A percentile compares a stretch with the other conserved stretches of the same genome.
phyloP scores from a whole-genome alignment of 2,888 invertebrate genomes.

The Sesamia inferens region DNA sequence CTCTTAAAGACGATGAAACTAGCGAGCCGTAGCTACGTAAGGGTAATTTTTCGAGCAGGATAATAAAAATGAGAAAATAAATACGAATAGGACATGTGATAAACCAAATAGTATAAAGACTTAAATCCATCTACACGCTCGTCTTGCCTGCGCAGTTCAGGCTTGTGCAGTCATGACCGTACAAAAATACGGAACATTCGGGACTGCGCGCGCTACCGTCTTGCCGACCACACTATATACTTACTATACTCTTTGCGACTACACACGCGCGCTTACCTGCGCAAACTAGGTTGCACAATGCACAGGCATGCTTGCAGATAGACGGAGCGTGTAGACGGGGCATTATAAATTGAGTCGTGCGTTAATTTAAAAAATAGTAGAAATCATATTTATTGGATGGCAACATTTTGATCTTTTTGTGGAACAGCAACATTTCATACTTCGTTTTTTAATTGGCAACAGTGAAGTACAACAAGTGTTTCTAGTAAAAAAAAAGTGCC shows the following conservation, averaged over 20 bases:
- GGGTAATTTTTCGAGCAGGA: neutral
- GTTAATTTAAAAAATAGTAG: constrained; percentile 41
- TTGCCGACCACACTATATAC: too few relatives aligned
- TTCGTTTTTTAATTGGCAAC: constrained; percentile 26
- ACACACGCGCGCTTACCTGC: too few relatives aligned
- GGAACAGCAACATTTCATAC: constrained; percentile 12
- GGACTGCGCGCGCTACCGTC: too few relatives aligned
- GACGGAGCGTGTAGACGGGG: too few relatives aligned
- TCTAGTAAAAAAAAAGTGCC: constrained; percentile 8
- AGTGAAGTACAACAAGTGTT: constrained; percentile 1
- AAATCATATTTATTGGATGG: neutral
- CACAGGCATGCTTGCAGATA: too few relatives aligned
- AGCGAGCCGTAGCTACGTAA: neutral
- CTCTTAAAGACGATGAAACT: neutral
- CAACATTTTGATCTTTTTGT: constrained; percentile 26
- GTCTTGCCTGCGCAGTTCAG: too few relatives aligned
- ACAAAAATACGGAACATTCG: too few relatives aligned
- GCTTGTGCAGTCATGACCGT: too few relatives aligned
- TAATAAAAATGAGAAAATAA: neutral
- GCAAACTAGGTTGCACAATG: too few relatives aligned
- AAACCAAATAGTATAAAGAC: too few relatives aligned
- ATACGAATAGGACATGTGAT: neutral
- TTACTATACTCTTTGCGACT: too few relatives aligned
- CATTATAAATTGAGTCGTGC: neutral
- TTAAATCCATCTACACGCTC: too few relatives aligned